Percentiles rank a stretch among this genome's conserved stretches.
Conservation (phyloP, 2,888 invertebrate species). For the Cyclophora albipunctata region DNA sequence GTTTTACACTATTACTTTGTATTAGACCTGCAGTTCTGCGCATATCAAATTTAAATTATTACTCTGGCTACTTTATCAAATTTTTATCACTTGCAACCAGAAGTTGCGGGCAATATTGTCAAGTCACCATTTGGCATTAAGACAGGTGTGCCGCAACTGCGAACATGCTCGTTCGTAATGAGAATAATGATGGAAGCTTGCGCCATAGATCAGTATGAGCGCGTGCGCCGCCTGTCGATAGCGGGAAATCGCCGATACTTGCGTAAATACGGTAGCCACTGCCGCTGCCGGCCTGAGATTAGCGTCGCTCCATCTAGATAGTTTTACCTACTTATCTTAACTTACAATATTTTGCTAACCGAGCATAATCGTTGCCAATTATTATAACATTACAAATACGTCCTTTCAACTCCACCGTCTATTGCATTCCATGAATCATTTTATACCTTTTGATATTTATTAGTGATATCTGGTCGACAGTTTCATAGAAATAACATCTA, state of each 20-base stretch:
- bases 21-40: slow-evolving; percentile 20
- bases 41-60: slow-evolving; percentile 2
- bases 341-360: slow-evolving; percentile 8
- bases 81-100: no score
- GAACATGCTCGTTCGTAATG: slow-evolving; percentile 52
- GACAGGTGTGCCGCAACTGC: slow-evolving; percentile 45
- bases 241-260: slow-evolving; percentile 60
- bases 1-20: slow-evolving; percentile 7
- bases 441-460: slow-evolving; percentile 2
- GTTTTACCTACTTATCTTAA: slow-evolving; percentile 18
- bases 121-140: slow-evolving; percentile 38
- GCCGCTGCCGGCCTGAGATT: slow-evolving; percentile 31
- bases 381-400: slow-evolving; percentile 4
- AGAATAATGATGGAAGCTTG: slow-evolving; percentile 67
- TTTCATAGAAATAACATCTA: slow-evolving; percentile 57
- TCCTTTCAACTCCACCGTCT: neutral
- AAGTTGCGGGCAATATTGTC: slow-evolving; percentile 29
- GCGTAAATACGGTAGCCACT: slow-evolving; percentile 59
- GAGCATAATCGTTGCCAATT: slow-evolving; percentile 9
- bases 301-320: slow-evolving; percentile 34
- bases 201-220: slow-evolving; percentile 49
- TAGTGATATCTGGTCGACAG: slow-evolving; percentile 24
- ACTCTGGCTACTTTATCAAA: no score
- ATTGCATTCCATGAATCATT: neutral
- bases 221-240: slow-evolving; percentile 57